Evolutionary conservation across 2,113 vertebrate genomes (phyloP).

Genomic region (Cygnus buccinator): DNA sequence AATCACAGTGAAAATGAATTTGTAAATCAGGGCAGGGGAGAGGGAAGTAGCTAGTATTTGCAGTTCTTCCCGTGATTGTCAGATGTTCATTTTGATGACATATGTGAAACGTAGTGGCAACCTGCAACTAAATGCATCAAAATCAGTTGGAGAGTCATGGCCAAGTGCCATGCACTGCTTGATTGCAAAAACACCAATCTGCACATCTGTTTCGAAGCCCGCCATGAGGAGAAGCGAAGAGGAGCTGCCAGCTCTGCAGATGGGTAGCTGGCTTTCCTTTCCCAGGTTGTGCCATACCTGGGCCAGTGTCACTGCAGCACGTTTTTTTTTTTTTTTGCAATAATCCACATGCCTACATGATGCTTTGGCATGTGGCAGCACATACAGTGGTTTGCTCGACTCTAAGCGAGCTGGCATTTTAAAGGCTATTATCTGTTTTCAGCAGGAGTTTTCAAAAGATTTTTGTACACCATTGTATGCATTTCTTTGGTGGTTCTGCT

Average conservation of each 20-base stretch:
- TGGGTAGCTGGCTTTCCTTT: neutral
- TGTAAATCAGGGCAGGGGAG: neutral
- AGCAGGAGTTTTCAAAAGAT: neutral
- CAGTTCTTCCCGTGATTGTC: neutral
- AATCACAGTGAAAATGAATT: neutral
- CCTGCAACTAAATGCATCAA: neutral
- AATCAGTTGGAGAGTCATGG: neutral
- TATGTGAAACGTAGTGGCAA: neutral
- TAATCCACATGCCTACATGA: neutral
- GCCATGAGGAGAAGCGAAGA: neutral
- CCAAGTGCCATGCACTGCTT: accelerated
- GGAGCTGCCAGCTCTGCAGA: neutral
- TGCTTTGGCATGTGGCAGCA: neutral
- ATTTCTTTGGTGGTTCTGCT: neutral
- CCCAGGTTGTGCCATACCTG: neutral
- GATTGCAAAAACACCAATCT: neutral
- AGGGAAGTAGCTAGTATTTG: neutral
- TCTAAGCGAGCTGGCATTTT: neutral
- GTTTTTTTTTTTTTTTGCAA: accelerated
- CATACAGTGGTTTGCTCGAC: accelerated
- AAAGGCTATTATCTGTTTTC: neutral
- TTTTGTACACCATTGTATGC: neutral
- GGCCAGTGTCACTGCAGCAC: neutral
- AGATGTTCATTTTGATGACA: slow-evolving; percentile 15
- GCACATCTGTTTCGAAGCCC: neutral